phyloP scores from a whole-genome alignment of 1,140 invertebrate species.

The Brachionus plicatilis region DNA sequence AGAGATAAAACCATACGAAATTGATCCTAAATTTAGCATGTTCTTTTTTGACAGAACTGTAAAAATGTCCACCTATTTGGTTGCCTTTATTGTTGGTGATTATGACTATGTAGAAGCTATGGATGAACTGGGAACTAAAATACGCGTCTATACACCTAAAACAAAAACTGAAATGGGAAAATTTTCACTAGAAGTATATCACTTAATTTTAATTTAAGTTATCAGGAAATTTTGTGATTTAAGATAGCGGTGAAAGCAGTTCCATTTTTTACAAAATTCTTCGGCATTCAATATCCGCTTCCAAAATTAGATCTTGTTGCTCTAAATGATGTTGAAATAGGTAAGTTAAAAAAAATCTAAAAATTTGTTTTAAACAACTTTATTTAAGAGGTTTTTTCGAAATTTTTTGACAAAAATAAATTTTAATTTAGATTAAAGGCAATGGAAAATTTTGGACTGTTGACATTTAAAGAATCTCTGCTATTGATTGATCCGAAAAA shows the following conservation, averaged over 20 bases:
- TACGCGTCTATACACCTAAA: constrained; percentile 83
- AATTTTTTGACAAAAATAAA: not conserved
- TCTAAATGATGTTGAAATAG: constrained; percentile 70
- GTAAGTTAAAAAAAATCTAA: constrained; percentile 44
- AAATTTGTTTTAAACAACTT: not conserved
- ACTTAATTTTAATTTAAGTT: constrained; percentile 56
- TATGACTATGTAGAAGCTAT: constrained; percentile 78
- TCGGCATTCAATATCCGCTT: constrained; percentile 85
- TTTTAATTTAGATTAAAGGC: constrained; percentile 52
- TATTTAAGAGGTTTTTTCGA: not conserved
- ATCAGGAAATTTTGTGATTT: not conserved
- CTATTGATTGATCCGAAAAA: constrained; percentile 44
- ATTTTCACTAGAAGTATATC: constrained; percentile 73
- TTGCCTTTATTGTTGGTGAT: constrained; percentile 85
- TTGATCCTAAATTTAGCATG: constrained; percentile 44
- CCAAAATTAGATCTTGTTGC: constrained; percentile 93
- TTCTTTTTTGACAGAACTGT: constrained; percentile 78
- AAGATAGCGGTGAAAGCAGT: constrained; percentile 63
- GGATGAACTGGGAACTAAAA: constrained; percentile 66
- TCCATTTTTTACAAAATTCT: constrained; percentile 87
- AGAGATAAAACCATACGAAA: not conserved
- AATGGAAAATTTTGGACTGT: constrained; percentile 53
- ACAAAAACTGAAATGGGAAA: constrained; percentile 83
- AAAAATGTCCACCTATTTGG: constrained; percentile 90
- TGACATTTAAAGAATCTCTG: constrained; percentile 51